Conservation (phyloP, 2,797 vertebrate genomes). For the Argyrosomus regius region DNA sequence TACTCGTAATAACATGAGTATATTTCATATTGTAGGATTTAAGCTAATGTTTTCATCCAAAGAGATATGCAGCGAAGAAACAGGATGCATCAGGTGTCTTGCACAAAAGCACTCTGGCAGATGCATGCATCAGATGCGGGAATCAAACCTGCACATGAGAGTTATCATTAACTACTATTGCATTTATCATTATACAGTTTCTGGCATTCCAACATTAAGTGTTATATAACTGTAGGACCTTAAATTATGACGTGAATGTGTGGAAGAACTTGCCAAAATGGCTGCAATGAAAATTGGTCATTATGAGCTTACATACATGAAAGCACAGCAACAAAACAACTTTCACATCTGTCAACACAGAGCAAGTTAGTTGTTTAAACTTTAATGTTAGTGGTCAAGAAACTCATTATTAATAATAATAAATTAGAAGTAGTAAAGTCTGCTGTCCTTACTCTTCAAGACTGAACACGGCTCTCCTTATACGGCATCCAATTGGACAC, state of each 20-base stretch:
- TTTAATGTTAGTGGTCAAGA: neutral
- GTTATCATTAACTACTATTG: too few relatives aligned
- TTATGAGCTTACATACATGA: neutral
- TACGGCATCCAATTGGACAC: conserved; percentile 24
- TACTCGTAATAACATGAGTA: too few relatives aligned
- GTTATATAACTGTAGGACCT: neutral
- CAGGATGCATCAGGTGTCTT: neutral
- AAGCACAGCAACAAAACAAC: neutral
- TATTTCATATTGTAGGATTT: neutral
- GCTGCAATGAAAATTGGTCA: neutral
- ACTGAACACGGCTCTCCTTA: conserved; percentile 37
- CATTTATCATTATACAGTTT: too few relatives aligned
- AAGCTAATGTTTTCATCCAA: neutral
- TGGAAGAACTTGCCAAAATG: neutral
- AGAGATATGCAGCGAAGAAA: neutral
- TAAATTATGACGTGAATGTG: neutral
- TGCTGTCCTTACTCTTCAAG: conserved; percentile 36
- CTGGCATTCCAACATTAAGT: neutral
- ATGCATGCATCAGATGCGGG: neutral
- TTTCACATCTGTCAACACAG: neutral
- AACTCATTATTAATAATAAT: neutral
- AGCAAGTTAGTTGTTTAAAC: neutral
- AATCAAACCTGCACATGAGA: too few relatives aligned
- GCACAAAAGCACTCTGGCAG: neutral
- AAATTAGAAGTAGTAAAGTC: neutral